Base-by-base conservation (phyloP, 1,140 invertebrate genomes). In the Whitmania pigra region DNA sequence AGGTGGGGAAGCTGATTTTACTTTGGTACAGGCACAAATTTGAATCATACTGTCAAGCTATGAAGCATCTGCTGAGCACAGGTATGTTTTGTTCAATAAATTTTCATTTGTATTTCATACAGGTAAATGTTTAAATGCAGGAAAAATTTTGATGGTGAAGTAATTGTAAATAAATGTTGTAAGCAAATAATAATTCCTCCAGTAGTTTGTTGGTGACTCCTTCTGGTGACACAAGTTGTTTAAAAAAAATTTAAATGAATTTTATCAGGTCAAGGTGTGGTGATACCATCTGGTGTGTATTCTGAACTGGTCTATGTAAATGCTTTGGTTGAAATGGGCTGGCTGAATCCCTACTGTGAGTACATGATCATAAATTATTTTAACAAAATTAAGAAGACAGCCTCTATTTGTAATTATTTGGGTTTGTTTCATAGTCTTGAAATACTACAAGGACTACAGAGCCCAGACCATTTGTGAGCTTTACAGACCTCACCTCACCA, bases 61-160 rank as follows among this genome's bases (percentile, higher is more conserved):
- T 78, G 29, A 69, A 73, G 29, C 79, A 81, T 75, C 31, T 81
- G 2, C 66, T 79, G 27, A 77, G 75, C 66, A 80, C 79, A 74
- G 79, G 79, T 79, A 76, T 36, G 40, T 67, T 63, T 6, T 36
- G 31, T 70, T 9, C 20, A 27, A 70, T 53, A n/a, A n/a, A 68
- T 54, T 67, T 49, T 25, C 29, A 72, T 54, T 66, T 25, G 54
- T 72, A 67, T n/a, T 66, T 31, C 27, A 31, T 66, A 43, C 40
- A 71, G 29, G 6, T 13, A n/a, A n/a, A 60, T 67, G 27, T 27
- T 11, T 31, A 29, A 20, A 69, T 63, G 55, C 18, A n/a, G n/a
- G n/a, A n/a, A n/a, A n/a, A n/a, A n/a, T 57, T 57, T 25, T 25
- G 22, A 22, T 63, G 11, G 9, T 25, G 1, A 31, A 25, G 15